Evolutionary conservation across 1,140 invertebrate species (phyloP).

Genomic region (Mya arenaria): DNA sequence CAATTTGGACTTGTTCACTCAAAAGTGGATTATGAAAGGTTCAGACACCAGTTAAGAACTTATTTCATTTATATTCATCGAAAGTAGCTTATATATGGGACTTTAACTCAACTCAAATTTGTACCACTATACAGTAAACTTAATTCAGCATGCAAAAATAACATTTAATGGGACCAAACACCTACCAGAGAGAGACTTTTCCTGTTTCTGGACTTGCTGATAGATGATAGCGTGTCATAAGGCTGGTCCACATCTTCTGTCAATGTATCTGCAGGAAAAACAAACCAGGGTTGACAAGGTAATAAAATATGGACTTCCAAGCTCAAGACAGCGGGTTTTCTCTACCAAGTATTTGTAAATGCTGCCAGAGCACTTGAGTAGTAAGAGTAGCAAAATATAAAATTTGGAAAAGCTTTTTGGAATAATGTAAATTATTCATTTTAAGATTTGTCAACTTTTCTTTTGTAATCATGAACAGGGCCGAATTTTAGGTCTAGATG

Average conservation of each 20-base stretch:
- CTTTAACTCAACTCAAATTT: background rate
- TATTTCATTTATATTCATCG: background rate
- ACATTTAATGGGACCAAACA: slow-evolving; percentile 34
- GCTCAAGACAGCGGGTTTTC: no score
- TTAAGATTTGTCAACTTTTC: no score
- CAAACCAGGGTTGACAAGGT: background rate
- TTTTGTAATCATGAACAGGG: no score
- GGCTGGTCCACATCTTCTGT: background rate
- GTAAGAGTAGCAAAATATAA: background rate
- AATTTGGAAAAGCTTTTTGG: background rate
- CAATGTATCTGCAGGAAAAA: background rate
- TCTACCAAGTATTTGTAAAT: background rate
- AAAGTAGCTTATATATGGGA: background rate
- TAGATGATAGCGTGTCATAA: slow-evolving; percentile 31
- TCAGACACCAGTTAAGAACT: background rate
- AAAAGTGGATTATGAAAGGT: background rate
- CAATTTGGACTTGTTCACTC: no score
- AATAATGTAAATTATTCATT: background rate
- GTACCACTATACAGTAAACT: background rate
- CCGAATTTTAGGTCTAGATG: no score
- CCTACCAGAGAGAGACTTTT: slow-evolving; percentile 81
- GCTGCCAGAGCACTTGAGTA: background rate
- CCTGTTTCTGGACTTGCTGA: slow-evolving; percentile 67
- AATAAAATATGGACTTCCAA: background rate
- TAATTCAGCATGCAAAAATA: background rate